A percentile compares a stretch with the other conserved stretches of the same genome.
Conservation (phyloP, 2,113 vertebrate species). For the Hemicordylus capensis region DNA sequence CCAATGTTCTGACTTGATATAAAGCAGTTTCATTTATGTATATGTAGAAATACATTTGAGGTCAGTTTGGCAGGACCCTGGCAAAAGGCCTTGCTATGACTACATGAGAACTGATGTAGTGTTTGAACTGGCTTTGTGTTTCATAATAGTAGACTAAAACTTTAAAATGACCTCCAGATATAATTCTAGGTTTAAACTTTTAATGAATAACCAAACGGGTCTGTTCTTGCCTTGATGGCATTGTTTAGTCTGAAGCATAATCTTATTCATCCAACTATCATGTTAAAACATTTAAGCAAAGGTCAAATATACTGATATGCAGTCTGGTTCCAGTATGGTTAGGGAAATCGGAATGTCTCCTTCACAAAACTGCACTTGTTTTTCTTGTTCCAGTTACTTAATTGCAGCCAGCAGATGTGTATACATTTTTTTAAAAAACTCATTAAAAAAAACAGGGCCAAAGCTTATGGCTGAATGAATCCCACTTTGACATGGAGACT, state of each 20-base stretch:
- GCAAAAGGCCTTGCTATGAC: not conserved
- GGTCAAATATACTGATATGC: not conserved
- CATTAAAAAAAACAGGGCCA: no score
- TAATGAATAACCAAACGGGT: not conserved
- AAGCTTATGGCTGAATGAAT: not conserved
- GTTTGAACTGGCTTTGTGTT: not conserved
- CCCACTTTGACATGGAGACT: not conserved
- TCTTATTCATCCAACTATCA: not conserved
- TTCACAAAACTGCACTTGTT: not conserved
- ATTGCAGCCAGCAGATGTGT: not conserved
- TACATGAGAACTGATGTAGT: not conserved
- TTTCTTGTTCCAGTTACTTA: not conserved
- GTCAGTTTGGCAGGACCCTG: not conserved
- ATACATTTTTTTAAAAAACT: not conserved
- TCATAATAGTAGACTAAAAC: not conserved
- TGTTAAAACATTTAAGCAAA: not conserved
- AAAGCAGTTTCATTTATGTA: no score
- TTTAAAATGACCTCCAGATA: not conserved
- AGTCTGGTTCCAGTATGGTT: not conserved
- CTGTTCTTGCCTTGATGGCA: not conserved
- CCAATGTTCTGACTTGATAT: no score
- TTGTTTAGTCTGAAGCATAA: not conserved
- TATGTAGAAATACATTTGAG: no score
- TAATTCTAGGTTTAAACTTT: slow-evolving; percentile 3
- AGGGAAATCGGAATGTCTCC: not conserved